Evolutionary conservation across 2,113 vertebrate species (phyloP), one percentile per base, ranked within the genome.

Genomic region (Maccullochella peelii): DNA sequence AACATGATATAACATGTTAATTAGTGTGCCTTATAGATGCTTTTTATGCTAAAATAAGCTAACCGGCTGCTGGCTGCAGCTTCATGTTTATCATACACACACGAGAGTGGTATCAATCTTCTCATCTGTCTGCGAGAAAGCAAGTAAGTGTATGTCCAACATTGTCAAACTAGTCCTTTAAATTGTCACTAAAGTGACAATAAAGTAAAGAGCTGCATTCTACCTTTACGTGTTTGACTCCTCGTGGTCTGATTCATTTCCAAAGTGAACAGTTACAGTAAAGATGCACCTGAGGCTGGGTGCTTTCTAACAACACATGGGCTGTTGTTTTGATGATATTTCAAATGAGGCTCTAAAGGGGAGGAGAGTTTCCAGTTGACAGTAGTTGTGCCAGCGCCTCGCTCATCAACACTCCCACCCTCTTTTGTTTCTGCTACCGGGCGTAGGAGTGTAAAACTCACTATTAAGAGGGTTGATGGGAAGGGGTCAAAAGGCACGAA

Each of bases 401-500:
- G 70, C 87, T 93, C 82, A 93, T 69, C 83, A 74, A 25, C 83
- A 81, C 67, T 71, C 85, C 69, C 72, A 83, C 80, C 88, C 68
- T 93, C 89, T 93, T 94, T 79, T 95, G 88, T 95, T 95, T 95
- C 95, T 95, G 95, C 95, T 95, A 94, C 94, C 95, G 87, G 93
- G 93, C 93, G 59, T 94, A 97, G 96, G 95, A 97, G 94, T 95
- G 95, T 97, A 95, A 97, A 96, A 95, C 95, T 97, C 94, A 95
- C 94, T 94, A 94, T 97, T 96, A 96, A 97, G 95, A 97, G 95
- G 95, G 94, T 97, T 97, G 95, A 97, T 96, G 95, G 94, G 93
- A 97, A 96, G 93, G 96, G 96, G 93, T 95, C 96, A 74, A 96
- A 94, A 92, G 86, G 87, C 88, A 87, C 88, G 47, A 93, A 94